These are phyloP conservation scores for Ascaphus truei DNA, from an alignment of 2,113 vertebrate genomes.

Conservation along the genomic window DNA sequence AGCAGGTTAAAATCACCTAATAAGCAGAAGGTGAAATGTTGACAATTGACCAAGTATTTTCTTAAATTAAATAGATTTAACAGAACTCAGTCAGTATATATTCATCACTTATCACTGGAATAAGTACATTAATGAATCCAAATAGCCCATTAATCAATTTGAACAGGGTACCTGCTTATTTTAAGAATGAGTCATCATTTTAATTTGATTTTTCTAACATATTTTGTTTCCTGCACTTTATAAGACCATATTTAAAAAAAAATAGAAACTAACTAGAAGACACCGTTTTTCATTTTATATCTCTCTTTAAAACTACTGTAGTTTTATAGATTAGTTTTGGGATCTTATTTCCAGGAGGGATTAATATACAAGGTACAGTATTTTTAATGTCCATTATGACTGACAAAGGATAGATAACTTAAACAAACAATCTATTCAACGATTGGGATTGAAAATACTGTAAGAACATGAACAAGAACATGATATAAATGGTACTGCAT, in stretches of 20 bases:
- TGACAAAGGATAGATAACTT: slow-evolving; percentile 1
- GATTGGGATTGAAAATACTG: no score
- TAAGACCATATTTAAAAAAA: slow-evolving; percentile 10
- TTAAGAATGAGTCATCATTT: slow-evolving; percentile 14
- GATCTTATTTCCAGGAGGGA: slow-evolving; percentile 6
- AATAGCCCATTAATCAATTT: slow-evolving; percentile 33
- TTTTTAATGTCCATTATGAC: background rate
- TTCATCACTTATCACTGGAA: slow-evolving; percentile 15
- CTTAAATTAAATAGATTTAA: slow-evolving; percentile 10
- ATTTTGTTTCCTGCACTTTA: slow-evolving; percentile 21
- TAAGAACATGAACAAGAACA: no score
- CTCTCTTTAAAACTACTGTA: slow-evolving; percentile 11
- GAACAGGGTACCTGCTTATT: slow-evolving; percentile 19
- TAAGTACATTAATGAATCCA: slow-evolving; percentile 31
- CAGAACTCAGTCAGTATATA: background rate
- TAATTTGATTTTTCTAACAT: slow-evolving; percentile 25
- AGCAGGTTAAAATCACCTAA: background rate
- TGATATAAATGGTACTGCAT: no score
- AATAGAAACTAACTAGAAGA: slow-evolving; percentile 15
- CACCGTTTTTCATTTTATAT: background rate
- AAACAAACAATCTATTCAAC: slow-evolving; percentile 1
- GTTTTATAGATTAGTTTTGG: background rate
- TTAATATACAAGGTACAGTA: background rate
- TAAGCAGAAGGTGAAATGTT: background rate
- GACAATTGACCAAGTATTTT: background rate